Evolutionary conservation across 2,888 invertebrate genomes (phyloP).

Genomic region (Hipparchia semele): DNA sequence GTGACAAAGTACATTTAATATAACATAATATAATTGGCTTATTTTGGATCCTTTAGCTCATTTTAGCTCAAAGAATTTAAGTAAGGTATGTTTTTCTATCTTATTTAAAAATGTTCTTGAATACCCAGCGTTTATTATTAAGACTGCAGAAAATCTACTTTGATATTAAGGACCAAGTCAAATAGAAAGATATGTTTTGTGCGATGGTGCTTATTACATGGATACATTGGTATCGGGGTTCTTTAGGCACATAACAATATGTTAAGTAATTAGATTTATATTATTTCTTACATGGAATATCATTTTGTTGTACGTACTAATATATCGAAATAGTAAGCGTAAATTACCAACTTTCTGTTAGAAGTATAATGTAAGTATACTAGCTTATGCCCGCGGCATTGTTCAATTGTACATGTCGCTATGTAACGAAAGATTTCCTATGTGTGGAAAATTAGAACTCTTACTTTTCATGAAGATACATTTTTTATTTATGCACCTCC

Average conservation of each 20-base stretch:
- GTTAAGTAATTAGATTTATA: slow-evolving; percentile 62
- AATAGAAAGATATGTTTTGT: slow-evolving; percentile 38
- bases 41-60: too few relatives aligned
- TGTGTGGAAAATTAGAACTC: too few relatives aligned
- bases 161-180: neutral
- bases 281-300: slow-evolving; percentile 68
- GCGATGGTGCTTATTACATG: slow-evolving; percentile 31
- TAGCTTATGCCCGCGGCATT: slow-evolving; percentile 35
- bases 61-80: too few relatives aligned
- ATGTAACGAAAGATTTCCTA: neutral
- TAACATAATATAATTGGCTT: too few relatives aligned
- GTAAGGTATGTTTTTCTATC: neutral
- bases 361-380: slow-evolving; percentile 45
- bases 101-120: neutral
- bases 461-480: too few relatives aligned
- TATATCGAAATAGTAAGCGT: slow-evolving; percentile 81
- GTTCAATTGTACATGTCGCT: neutral
- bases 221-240: slow-evolving; percentile 54
- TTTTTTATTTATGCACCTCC: too few relatives aligned
- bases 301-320: slow-evolving; percentile 64
- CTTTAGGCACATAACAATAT: slow-evolving; percentile 71
- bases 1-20: too few relatives aligned
- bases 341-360: slow-evolving; percentile 65
- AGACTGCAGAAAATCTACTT: slow-evolving; percentile 1
- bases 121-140: slow-evolving; percentile 11